Evolutionary conservation across 2,888 invertebrate genomes (phyloP).

Genomic region (Parnassius smintheus): DNA sequence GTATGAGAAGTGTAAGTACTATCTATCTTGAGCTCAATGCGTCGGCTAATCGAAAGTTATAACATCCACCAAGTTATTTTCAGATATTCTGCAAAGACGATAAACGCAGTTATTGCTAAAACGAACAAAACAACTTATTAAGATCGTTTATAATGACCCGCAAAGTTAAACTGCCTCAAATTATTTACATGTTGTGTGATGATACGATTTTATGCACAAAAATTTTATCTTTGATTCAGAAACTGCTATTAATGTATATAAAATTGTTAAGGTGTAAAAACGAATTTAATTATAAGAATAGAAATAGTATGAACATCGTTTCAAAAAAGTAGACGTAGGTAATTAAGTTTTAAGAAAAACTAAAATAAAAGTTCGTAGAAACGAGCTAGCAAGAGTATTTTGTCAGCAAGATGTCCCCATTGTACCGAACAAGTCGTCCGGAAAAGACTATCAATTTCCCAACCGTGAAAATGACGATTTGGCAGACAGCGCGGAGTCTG

Average conservation of each 20-base stretch:
- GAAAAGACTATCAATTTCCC: conserved; percentile 70
- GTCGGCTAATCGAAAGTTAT: conserved; percentile 11
- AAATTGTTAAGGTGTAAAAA: neutral
- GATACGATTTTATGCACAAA: conserved; percentile 1
- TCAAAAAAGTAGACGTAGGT: conserved; percentile 2
- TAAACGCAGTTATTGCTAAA: conserved; percentile 1
- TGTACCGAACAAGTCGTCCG: conserved; percentile 57
- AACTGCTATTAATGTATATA: neutral
- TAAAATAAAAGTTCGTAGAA: conserved; percentile 23
- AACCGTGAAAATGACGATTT: conserved; percentile 73
- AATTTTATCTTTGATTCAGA: neutral
- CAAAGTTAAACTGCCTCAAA: conserved; percentile 5
- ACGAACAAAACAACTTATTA: conserved; percentile 1
- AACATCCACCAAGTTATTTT: conserved; percentile 14
- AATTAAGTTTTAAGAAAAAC: conserved; percentile 6
- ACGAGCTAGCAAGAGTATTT: conserved; percentile 29
- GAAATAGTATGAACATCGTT: neutral
- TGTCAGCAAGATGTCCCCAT: conserved; percentile 39
- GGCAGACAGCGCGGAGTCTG: conserved; percentile 79
- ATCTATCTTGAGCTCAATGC: conserved; percentile 41
- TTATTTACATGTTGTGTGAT: neutral
- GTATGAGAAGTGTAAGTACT: conserved; percentile 69
- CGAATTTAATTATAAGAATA: conserved; percentile 1
- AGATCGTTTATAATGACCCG: conserved; percentile 4
- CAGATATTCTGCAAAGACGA: conserved; percentile 12